phyloP scores from a whole-genome alignment of 2,113 vertebrate species.

The Centropristis striata region DNA sequence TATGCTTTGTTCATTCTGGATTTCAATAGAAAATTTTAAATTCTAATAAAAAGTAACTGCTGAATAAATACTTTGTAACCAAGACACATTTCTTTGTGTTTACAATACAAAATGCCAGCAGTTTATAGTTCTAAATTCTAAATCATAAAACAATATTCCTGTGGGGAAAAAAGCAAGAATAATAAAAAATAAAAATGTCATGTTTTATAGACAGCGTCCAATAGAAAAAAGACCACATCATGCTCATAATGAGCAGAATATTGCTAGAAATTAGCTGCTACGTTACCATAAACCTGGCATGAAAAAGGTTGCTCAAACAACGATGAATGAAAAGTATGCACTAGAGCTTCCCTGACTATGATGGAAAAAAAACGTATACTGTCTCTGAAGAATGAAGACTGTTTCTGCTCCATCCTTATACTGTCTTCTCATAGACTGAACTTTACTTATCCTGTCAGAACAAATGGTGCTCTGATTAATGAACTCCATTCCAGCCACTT shows the following conservation, averaged over 20 bases:
- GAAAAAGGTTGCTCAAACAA: neutral
- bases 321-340: neutral
- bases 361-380: neutral
- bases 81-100: neutral
- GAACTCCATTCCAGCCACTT: neutral
- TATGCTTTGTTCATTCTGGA: neutral
- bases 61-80: neutral
- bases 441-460: constrained; percentile 1
- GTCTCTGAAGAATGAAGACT: neutral
- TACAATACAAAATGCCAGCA: neutral
- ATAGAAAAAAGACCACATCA: neutral
- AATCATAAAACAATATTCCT: neutral
- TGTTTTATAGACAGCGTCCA: neutral
- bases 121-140: neutral
- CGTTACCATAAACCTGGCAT: neutral
- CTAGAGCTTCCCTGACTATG: neutral
- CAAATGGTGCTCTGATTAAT: constrained; percentile 17
- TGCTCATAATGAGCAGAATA: neutral
- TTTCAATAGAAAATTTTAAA: neutral
- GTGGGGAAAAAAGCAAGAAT: no score
- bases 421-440: neutral
- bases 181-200: no score
- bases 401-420: neutral
- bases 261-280: neutral
- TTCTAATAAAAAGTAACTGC: neutral